phyloP scores from a whole-genome alignment of 2,113 vertebrate species.

The Xenopus tropicalis region DNA sequence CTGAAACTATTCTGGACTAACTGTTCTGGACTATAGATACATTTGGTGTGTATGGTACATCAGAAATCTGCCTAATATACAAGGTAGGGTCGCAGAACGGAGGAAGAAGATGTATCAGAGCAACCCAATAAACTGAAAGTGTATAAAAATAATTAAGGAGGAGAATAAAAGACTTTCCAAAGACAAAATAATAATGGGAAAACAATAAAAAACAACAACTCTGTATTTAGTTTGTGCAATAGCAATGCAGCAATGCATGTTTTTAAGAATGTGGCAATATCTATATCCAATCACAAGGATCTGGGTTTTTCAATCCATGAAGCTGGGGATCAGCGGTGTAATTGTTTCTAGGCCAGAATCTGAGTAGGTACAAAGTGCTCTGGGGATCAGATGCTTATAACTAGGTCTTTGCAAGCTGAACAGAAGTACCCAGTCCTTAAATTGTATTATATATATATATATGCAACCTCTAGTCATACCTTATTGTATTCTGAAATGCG shows the following conservation, averaged over 20 bases:
- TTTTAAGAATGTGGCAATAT: conserved; percentile 91
- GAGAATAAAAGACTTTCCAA: conserved; percentile 47
- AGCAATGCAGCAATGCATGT: conserved; percentile 94
- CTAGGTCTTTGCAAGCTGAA: background rate
- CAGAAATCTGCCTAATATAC: background rate
- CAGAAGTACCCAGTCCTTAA: conserved; percentile 13
- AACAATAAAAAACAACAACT: conserved; percentile 11
- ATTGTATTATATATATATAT: conserved; percentile 62
- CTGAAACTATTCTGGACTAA: background rate
- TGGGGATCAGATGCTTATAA: conserved; percentile 41
- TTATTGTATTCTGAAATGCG: conserved; percentile 2
- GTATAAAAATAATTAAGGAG: conserved; percentile 20
- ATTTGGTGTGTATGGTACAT: too few species aligned
- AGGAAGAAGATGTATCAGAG: background rate
- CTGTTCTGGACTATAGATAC: too few species aligned
- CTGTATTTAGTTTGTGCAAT: conserved; percentile 71
- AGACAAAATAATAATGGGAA: background rate
- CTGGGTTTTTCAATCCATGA: conserved; percentile 42
- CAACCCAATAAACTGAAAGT: conserved; percentile 16
- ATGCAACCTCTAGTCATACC: too few species aligned
- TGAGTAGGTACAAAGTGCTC: conserved; percentile 49
- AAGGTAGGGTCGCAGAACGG: background rate
- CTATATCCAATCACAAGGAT: conserved; percentile 52
- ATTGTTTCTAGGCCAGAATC: conserved; percentile 42
- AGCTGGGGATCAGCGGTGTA: conserved; percentile 39